Evolutionary conservation across 1,140 invertebrate genomes (phyloP), one percentile per base, ranked within the genome.

Genomic region (Aphaenogaster rudis): DNA sequence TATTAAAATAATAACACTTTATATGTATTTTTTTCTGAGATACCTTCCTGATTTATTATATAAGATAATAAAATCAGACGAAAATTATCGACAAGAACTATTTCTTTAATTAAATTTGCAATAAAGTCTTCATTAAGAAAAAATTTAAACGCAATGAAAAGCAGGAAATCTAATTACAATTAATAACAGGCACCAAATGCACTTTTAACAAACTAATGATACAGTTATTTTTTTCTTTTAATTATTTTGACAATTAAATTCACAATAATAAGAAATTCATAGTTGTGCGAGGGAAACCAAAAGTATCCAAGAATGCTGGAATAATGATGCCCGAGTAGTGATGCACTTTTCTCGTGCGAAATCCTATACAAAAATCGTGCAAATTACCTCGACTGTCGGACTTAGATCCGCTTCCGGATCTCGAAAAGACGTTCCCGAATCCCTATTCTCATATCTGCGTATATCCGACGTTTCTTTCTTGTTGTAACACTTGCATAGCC

Each of bases 401-500:
- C 2, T 59, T 36, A n/a, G 33, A 13, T 8, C 13, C 17, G 9
- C 3, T 1, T 67, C 64, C 9, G 64, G 39, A 45, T 67, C 39
- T 3, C 9, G 64, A 67, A 36, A n/a, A n/a, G 36, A 66, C 36
- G 33, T 36, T 36, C 15, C 61, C 5, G 17, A 3, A 11, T 89
- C 71, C 13, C 36, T 57, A 13, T 1, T 33, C 33, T 74, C 59
- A 33, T 28, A 2, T 33, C 42, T 52, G 8, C 36, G 63, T n/a
- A 67, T 3, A 11, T 67, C 39, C 4, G 77, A 15, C 0, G 15
- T 63, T 17, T 59, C 48, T 21, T 82, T 78, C 50, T 82, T 90
- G 28, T 71, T 64, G 52, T 88, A 93, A 74, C 91, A 94, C 78
- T 91, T 93, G 88, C 90, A 94, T 21, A 94, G 84, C 74, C 88